Percentiles rank a stretch among this genome's conserved stretches.
phyloP scores from a whole-genome alignment of 2,888 invertebrate species.

The Drosophila neonasuta region DNA sequence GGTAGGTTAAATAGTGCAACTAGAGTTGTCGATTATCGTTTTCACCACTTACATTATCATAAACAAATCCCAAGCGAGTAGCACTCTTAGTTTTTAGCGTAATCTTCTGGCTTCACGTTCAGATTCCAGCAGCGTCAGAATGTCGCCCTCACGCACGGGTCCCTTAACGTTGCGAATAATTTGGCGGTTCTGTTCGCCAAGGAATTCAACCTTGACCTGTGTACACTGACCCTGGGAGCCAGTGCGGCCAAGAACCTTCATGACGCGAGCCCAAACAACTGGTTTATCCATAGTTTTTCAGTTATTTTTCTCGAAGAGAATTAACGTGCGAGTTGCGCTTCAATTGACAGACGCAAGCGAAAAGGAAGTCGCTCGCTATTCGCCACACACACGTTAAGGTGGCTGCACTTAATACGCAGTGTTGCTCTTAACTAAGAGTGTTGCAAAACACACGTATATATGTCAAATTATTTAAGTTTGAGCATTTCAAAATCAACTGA shows the following conservation, averaged over 20 bases:
- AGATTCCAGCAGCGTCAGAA: slow-evolving; percentile 98
- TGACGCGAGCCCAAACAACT: slow-evolving; percentile 94
- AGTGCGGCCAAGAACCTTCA: slow-evolving; percentile 98
- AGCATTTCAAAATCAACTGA: neutral
- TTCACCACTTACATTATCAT: slow-evolving; percentile 30
- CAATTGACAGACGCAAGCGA: slow-evolving; percentile 76
- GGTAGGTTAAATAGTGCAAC: neutral
- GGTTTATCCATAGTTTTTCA: slow-evolving; percentile 89
- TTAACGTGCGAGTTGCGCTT: slow-evolving; percentile 74
- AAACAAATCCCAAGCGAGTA: slow-evolving; percentile 29
- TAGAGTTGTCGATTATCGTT: neutral
- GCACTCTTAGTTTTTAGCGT: slow-evolving; percentile 82
- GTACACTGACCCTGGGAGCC: slow-evolving; percentile 99
- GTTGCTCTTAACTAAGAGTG: slow-evolving; percentile 32
- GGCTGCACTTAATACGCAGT: slow-evolving; percentile 47
- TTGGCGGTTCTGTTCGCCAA: slow-evolving; percentile 97
- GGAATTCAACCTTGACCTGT: slow-evolving; percentile 98
- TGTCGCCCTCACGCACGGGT: slow-evolving; percentile 99
- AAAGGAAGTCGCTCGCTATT: slow-evolving; percentile 71
- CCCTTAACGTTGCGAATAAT: slow-evolving; percentile 99
- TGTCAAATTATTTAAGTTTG: neutral
- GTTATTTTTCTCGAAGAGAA: slow-evolving; percentile 63
- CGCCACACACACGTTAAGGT: slow-evolving; percentile 46
- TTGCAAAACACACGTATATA: neutral
- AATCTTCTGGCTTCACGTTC: slow-evolving; percentile 99